These are phyloP conservation scores for Andrena dorsata DNA, from an alignment of 2,888 invertebrate genomes.

Conservation along the genomic window DNA sequence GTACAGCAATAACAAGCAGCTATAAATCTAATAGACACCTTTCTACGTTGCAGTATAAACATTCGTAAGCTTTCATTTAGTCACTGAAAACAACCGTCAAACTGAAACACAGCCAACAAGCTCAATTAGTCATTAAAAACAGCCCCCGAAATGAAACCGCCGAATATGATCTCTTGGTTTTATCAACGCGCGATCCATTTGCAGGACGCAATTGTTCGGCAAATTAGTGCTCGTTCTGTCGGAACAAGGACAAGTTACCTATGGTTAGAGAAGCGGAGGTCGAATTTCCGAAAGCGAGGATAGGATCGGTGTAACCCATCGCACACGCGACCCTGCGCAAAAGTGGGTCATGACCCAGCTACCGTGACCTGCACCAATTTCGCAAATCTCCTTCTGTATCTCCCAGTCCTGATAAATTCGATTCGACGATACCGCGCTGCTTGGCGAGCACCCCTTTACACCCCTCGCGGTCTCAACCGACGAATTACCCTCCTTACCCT, in stretches of 20 bases:
- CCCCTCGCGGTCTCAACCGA: neutral
- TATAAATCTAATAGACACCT: neutral
- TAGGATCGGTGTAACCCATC: conserved; percentile 27
- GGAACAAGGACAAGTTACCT: neutral
- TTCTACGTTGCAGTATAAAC: too few species aligned
- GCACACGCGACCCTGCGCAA: conserved; percentile 34
- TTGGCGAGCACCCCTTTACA: neutral
- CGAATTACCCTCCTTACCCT: neutral
- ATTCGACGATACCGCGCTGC: conserved; percentile 19
- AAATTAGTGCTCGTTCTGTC: neutral
- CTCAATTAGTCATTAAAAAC: too few species aligned
- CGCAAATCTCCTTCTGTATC: conserved; percentile 54
- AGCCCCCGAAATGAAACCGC: too few species aligned
- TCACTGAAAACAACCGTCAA: too few species aligned
- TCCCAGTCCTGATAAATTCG: conserved; percentile 48
- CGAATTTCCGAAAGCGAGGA: conserved; percentile 41
- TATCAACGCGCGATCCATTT: neutral
- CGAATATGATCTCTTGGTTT: too few species aligned
- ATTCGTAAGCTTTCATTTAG: too few species aligned
- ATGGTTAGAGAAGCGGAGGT: neutral
- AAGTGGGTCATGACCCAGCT: conserved; percentile 77
- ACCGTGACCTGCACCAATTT: conserved; percentile 70
- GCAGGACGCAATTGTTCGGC: neutral
- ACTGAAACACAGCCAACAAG: too few species aligned
- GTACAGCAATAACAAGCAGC: neutral